phyloP scores from a whole-genome alignment of 64 coral and sea anemone species.

The Orbicella faveolata region DNA sequence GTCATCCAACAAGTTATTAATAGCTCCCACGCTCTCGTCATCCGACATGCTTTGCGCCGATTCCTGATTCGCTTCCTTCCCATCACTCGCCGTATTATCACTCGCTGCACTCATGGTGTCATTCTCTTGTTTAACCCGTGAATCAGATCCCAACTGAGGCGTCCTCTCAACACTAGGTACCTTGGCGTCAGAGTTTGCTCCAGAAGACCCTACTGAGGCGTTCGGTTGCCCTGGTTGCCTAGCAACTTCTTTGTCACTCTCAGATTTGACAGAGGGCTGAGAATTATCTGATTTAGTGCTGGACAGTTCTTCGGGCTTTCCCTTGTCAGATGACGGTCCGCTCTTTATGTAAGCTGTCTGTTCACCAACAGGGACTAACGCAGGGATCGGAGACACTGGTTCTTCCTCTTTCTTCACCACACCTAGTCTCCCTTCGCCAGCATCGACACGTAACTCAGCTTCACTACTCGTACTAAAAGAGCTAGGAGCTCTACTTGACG shows the following conservation, averaged over 20 bases:
- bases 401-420: conserved; percentile 39
- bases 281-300: neutral
- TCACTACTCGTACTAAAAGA: neutral
- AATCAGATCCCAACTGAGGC: neutral
- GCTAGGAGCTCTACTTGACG: neutral
- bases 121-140: conserved; percentile 29
- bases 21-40: conserved; percentile 28
- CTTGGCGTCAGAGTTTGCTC: neutral
- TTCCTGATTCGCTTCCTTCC: neutral
- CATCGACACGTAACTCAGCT: neutral
- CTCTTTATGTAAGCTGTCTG: neutral
- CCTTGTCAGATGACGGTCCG: neutral
- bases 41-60: conserved; percentile 14
- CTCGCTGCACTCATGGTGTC: neutral
- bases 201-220: neutral
- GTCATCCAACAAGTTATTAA: conserved; percentile 59
- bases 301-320: neutral
- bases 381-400: conserved; percentile 43
- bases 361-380: conserved; percentile 61
- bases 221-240: neutral
- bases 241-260: neutral
- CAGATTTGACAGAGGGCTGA: neutral
- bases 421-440: neutral
- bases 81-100: neutral
- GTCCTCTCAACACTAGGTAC: neutral